These are phyloP conservation scores for Drosophila bocki DNA, from an alignment of 1,140 invertebrate species.

Conservation along the genomic window DNA sequence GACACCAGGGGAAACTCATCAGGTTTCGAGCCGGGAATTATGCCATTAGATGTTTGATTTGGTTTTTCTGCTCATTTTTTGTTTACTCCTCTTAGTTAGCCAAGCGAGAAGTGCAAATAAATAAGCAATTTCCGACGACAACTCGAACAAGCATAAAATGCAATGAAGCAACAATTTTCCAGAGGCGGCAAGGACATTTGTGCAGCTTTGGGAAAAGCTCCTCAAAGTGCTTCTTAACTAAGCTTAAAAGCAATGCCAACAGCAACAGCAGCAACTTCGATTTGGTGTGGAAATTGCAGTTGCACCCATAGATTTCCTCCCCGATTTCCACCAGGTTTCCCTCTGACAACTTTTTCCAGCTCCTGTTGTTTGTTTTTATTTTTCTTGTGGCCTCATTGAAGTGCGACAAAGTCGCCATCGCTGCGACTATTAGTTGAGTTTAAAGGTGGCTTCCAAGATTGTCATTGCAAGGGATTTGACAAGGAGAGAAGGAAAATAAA, in stretches of 20 bases:
- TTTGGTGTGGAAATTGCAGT: slow-evolving; percentile 63
- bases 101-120: slow-evolving; percentile 60
- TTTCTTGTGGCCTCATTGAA: slow-evolving; percentile 43
- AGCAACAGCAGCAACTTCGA: slow-evolving; percentile 51
- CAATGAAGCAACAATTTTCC: slow-evolving; percentile 71
- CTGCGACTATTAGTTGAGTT: slow-evolving; percentile 59
- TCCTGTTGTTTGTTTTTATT: slow-evolving; percentile 41
- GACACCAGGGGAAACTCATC: slow-evolving; percentile 33
- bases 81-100: slow-evolving; percentile 13
- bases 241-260: slow-evolving; percentile 75
- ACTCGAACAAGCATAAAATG: slow-evolving; percentile 54
- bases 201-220: slow-evolving; percentile 67
- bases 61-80: slow-evolving; percentile 1
- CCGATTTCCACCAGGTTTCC: slow-evolving; percentile 1
- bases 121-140: slow-evolving; percentile 68
- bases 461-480: background rate
- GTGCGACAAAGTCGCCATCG: slow-evolving; percentile 56
- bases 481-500: background rate
- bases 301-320: slow-evolving; percentile 4
- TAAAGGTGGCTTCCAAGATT: slow-evolving; percentile 45
- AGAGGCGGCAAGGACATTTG: slow-evolving; percentile 46
- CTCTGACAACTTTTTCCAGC: slow-evolving; percentile 52
- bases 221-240: slow-evolving; percentile 75
- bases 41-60: slow-evolving; percentile 47
- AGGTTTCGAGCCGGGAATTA: slow-evolving; percentile 38